A percentile compares a stretch with the other conserved stretches of the same genome.
These are phyloP conservation scores for Nothobranchius kuhntae DNA, from an alignment of 2,113 vertebrate genomes.

Conservation along the genomic window DNA sequence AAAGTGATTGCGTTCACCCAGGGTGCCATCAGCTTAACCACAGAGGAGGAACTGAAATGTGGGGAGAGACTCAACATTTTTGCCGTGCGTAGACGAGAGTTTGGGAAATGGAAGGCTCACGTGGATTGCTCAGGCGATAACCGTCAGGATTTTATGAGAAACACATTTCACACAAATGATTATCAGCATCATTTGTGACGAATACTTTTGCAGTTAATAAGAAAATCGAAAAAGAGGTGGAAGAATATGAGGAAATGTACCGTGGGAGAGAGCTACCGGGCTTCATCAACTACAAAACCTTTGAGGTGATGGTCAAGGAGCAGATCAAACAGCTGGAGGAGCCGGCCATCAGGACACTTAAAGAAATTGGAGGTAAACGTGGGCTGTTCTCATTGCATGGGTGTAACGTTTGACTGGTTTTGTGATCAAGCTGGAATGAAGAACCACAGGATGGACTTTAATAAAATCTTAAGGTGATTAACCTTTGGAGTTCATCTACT, in stretches of 20 bases:
- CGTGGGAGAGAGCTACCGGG: slow-evolving; percentile 86
- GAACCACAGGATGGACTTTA: too few relatives aligned
- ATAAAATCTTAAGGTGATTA: too few relatives aligned
- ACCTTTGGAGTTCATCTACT: too few relatives aligned
- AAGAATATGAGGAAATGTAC: slow-evolving; percentile 75
- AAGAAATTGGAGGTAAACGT: slow-evolving; percentile 46
- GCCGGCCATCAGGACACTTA: slow-evolving; percentile 80
- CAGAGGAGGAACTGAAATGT: slow-evolving; percentile 80
- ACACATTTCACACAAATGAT: not conserved
- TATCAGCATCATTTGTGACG: not conserved
- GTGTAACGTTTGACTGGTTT: not conserved
- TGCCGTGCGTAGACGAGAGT: slow-evolving; percentile 76
- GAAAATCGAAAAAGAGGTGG: slow-evolving; percentile 42
- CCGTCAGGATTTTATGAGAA: slow-evolving; percentile 71
- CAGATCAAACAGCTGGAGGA: slow-evolving; percentile 81
- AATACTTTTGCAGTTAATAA: slow-evolving; percentile 64
- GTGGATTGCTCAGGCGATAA: slow-evolving; percentile 22
- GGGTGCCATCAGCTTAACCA: slow-evolving; percentile 57
- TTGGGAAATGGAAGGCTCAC: slow-evolving; percentile 59
- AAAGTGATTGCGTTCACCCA: slow-evolving; percentile 82
- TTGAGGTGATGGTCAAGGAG: slow-evolving; percentile 82
- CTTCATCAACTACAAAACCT: slow-evolving; percentile 85
- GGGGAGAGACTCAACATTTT: slow-evolving; percentile 69
- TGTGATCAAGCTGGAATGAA: too few relatives aligned
- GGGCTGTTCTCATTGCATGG: not conserved